These are phyloP conservation scores for Recurvirostra avosetta DNA, from an alignment of 2,113 vertebrate species.

Conservation along the genomic window DNA sequence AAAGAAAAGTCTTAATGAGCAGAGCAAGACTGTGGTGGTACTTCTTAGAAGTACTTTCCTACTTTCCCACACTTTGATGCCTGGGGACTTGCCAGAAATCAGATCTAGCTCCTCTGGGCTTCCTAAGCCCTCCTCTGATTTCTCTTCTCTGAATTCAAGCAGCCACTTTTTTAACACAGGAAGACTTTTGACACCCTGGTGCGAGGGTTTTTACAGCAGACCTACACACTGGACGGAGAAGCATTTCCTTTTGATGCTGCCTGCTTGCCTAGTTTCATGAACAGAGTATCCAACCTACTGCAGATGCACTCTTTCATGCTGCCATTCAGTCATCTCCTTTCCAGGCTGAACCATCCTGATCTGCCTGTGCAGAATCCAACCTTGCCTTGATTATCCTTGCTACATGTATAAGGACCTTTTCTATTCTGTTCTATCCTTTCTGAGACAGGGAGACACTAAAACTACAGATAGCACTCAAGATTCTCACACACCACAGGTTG, in stretches of 20 bases:
- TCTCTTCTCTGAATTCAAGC: not conserved
- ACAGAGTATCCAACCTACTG: not conserved
- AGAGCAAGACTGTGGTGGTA: not conserved
- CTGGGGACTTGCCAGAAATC: not conserved
- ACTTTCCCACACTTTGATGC: not conserved
- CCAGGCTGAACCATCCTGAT: not conserved
- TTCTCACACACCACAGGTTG: rapidly evolving
- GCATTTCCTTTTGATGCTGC: not conserved
- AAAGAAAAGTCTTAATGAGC: not conserved
- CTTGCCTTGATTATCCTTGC: not conserved
- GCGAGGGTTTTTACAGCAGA: not conserved
- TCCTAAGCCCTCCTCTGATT: not conserved
- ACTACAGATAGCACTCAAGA: not conserved
- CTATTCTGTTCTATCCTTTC: not conserved
- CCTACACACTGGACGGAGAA: not conserved
- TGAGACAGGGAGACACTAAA: not conserved
- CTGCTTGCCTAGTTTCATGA: not conserved
- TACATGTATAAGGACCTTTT: rapidly evolving
- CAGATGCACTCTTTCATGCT: not conserved
- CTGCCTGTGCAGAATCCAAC: not conserved
- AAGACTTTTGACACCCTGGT: not conserved
- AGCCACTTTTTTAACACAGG: not conserved
- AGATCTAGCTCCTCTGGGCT: not conserved
- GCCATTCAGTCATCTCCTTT: not conserved
- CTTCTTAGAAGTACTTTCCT: not conserved